Conservation (phyloP, 2,113 vertebrate species). For the Pao palembangensis region DNA sequence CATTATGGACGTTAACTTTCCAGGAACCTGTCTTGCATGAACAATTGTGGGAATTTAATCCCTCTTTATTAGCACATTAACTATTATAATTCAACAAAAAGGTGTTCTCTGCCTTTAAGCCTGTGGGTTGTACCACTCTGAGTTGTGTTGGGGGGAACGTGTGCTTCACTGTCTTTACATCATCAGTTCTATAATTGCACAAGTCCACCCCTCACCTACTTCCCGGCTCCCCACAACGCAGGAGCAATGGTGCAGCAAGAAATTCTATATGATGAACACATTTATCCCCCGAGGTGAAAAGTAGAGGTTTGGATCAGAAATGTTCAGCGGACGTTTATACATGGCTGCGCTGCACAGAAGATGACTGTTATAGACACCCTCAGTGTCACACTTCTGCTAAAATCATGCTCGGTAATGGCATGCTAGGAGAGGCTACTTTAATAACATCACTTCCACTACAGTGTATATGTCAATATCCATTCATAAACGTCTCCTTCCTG, state of each 20-base stretch:
- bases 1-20: not conserved
- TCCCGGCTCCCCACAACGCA: constrained; percentile 51
- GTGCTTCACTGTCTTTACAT: constrained; percentile 53
- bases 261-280: constrained; percentile 69
- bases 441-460: constrained; percentile 16
- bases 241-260: constrained; percentile 71
- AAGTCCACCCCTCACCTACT: constrained; percentile 60
- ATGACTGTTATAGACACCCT: constrained; percentile 48
- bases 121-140: constrained; percentile 66
- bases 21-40: not conserved
- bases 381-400: constrained; percentile 23
- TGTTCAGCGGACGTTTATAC: constrained; percentile 23
- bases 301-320: constrained; percentile 42
- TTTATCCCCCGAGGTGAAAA: constrained; percentile 46
- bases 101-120: constrained; percentile 73
- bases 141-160: constrained; percentile 36
- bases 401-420: constrained; percentile 20
- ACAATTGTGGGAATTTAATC: not conserved
- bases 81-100: constrained; percentile 8
- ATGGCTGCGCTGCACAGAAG: constrained; percentile 57
- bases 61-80: not conserved
- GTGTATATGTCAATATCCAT: constrained; percentile 12
- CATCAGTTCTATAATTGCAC: constrained; percentile 70
- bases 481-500: not conserved
- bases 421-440: constrained; percentile 6